Conservation (phyloP, 1,140 invertebrate species). For the Spodoptera frugiperda region DNA sequence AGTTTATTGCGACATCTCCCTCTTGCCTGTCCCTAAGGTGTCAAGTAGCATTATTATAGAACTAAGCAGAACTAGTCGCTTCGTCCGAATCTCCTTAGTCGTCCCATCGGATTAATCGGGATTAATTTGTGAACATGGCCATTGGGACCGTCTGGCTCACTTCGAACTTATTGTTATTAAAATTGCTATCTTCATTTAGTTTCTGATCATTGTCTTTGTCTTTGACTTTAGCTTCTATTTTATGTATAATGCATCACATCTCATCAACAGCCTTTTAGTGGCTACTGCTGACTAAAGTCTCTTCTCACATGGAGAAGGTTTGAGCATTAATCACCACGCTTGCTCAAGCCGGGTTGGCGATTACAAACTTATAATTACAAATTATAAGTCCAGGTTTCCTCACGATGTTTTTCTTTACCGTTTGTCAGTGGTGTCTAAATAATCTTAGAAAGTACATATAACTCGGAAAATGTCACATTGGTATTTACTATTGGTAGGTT, state of each 20-base stretch:
- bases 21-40: conserved; percentile 6
- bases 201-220: background rate
- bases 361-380: too few relatives aligned
- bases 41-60: conserved; percentile 1
- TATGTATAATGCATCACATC: background rate
- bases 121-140: conserved; percentile 23
- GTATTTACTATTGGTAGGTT: too few relatives aligned
- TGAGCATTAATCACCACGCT: too few relatives aligned
- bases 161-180: conserved; percentile 13
- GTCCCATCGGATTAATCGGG: conserved; percentile 4
- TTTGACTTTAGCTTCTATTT: background rate
- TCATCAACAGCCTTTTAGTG: too few relatives aligned
- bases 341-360: too few relatives aligned
- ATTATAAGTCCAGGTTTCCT: too few relatives aligned
- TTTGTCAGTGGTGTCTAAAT: too few relatives aligned
- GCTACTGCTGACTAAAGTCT: too few relatives aligned
- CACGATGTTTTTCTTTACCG: too few relatives aligned
- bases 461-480: too few relatives aligned
- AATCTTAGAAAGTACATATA: too few relatives aligned
- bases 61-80: background rate
- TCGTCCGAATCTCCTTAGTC: conserved; percentile 12
- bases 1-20: conserved; percentile 7
- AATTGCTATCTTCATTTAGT: background rate
- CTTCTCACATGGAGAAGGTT: too few relatives aligned
- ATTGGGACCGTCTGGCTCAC: conserved; percentile 14